phyloP scores from a whole-genome alignment of 1,140 invertebrate genomes.

The Drosophila sp. region DNA sequence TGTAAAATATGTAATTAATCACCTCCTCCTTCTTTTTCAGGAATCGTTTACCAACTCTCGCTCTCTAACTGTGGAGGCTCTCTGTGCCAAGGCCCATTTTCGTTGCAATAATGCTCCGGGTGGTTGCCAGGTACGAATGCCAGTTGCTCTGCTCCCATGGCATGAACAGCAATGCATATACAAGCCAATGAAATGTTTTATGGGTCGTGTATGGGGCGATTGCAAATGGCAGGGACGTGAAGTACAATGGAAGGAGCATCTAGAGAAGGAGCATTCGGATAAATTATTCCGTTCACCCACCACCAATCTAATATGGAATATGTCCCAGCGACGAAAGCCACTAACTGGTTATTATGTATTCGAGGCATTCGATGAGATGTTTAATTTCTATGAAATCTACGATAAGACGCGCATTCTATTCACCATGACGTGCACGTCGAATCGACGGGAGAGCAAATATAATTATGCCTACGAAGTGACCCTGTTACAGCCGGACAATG shows the following conservation, averaged over 20 bases:
- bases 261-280: slow-evolving; percentile 64
- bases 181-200: slow-evolving; percentile 81
- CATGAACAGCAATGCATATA: slow-evolving; percentile 81
- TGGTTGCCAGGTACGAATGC: slow-evolving; percentile 73
- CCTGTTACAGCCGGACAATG: slow-evolving; percentile 68
- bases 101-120: slow-evolving; percentile 69
- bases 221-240: slow-evolving; percentile 77
- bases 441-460: slow-evolving; percentile 69
- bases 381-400: slow-evolving; percentile 80
- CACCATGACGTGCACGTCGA: slow-evolving; percentile 81
- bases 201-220: slow-evolving; percentile 81
- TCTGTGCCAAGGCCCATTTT: slow-evolving; percentile 79
- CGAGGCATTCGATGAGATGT: slow-evolving; percentile 75
- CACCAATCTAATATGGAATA: slow-evolving; percentile 71
- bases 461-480: slow-evolving; percentile 80
- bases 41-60: slow-evolving; percentile 72
- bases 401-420: slow-evolving; percentile 73
- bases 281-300: slow-evolving; percentile 56
- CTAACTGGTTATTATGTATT: slow-evolving; percentile 80
- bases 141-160: slow-evolving; percentile 72
- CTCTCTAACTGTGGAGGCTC: slow-evolving; percentile 77
- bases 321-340: slow-evolving; percentile 61
- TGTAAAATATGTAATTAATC: background rate
- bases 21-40: slow-evolving; percentile 26
- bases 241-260: slow-evolving; percentile 78